phyloP scores from a whole-genome alignment of 2,888 invertebrate species.

The Troides aeacus region DNA sequence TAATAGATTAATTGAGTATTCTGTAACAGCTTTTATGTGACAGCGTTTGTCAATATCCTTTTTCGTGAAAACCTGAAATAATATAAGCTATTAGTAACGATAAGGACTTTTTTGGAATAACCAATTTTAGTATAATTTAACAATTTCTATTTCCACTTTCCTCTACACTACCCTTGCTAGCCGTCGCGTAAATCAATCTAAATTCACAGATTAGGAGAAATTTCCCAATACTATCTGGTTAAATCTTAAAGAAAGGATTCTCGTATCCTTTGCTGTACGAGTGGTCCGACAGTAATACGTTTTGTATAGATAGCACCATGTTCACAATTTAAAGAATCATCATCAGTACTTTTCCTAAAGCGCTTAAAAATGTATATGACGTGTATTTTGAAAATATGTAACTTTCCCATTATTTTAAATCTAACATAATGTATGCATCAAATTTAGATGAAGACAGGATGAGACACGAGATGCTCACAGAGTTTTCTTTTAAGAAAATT shows the following conservation, averaged over 20 bases:
- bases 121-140: constrained; percentile 5
- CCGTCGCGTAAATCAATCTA: constrained; percentile 23
- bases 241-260: constrained; percentile 1
- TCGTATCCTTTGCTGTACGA: neutral
- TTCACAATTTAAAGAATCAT: too few species aligned
- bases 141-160: constrained; percentile 8
- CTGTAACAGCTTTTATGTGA: too few species aligned
- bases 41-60: neutral
- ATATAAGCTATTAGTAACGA: neutral
- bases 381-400: too few species aligned
- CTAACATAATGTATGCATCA: constrained; percentile 28
- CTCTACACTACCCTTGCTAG: constrained; percentile 1
- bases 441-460: constrained; percentile 39
- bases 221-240: constrained; percentile 11
- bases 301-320: too few species aligned
- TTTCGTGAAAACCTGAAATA: neutral
- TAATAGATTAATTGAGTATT: too few species aligned
- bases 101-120: neutral
- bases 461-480: constrained; percentile 45
- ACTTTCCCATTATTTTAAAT: too few species aligned
- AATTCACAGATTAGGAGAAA: constrained; percentile 11
- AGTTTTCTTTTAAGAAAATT: constrained; percentile 57
- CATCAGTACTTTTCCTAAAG: too few species aligned
- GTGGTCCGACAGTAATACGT: too few species aligned
- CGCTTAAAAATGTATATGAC: too few species aligned